Evolutionary conservation across 2,888 invertebrate species (phyloP).

Genomic region (Euplexia lucipara): DNA sequence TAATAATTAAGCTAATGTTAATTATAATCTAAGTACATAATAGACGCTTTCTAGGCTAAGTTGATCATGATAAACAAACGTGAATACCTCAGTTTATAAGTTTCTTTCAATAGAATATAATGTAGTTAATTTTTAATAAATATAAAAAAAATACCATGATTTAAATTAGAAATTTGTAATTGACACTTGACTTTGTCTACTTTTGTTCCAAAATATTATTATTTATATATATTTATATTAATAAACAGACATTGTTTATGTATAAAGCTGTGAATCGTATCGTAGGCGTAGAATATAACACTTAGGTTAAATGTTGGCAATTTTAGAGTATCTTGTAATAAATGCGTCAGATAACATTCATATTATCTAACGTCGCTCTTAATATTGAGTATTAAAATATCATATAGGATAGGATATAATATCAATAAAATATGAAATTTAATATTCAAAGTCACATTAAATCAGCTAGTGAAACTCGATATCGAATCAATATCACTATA

Average conservation of each 20-base stretch:
- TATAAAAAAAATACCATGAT: background rate
- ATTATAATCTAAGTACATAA: slow-evolving; percentile 21
- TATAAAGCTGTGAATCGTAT: slow-evolving; percentile 11
- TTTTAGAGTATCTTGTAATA: background rate
- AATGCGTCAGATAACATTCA: background rate
- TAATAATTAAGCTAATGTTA: slow-evolving; percentile 13
- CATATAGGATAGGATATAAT: slow-evolving; percentile 10
- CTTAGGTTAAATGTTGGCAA: slow-evolving; percentile 13
- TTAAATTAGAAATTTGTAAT: no score
- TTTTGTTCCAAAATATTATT: no score
- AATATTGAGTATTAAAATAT: slow-evolving; percentile 36
- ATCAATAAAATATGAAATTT: background rate
- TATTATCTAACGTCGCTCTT: background rate
- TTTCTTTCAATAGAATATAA: background rate
- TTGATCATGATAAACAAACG: slow-evolving; percentile 19
- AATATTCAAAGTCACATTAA: background rate
- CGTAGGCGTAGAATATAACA: background rate
- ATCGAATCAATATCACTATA: background rate
- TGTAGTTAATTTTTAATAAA: background rate
- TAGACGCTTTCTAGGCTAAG: slow-evolving; percentile 37
- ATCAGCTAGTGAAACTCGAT: no score
- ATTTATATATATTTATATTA: no score
- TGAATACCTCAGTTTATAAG: slow-evolving; percentile 39
- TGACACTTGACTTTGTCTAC: no score
- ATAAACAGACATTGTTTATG: background rate